Base-by-base conservation (phyloP, 2,113 vertebrate species). In the Psittacara wagleri region DNA sequence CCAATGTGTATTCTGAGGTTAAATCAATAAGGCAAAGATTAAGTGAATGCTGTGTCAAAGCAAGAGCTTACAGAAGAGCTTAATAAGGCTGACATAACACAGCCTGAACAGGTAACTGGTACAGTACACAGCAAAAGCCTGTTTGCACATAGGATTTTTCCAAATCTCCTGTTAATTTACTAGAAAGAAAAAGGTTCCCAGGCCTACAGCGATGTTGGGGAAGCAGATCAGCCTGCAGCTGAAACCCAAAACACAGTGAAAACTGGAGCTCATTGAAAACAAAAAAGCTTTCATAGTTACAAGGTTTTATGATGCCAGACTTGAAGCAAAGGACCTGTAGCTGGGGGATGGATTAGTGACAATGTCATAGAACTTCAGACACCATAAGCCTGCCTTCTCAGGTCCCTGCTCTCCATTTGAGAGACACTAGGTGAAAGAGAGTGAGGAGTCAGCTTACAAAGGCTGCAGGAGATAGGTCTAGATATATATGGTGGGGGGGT, bases 11-110 rank as follows among this genome's bases (percentile, higher is more conserved):
- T 84, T 95, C 93, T 84, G 54, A 79, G 76, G 88, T 83, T 68
- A 67, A 91, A 96, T 93, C 92, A 88, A 83, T 61, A 84, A 54
- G 69, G 69, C 33, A 51, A 94, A 79, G 94, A 67, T 82, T 41
- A 84, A 86, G 41, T 19, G 52, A 66, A 86, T 11, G 64, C 35
- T 86, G 66, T 59, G 66, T 63, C 80, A 70, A 73, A 88, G 76
- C 46, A 89, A 73, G 78, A 68, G 64, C 64, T 83, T 39, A 18
- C 64, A 82, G 63, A 25, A 46, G 61, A 80, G 64, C 72, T 93
- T 52, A 93, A 25, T 3, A 13, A 64, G 82, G 16, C 68, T 83
- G 84, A 64, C 48, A 55, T 13, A 46, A 67, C 24, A 17, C 62
- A 75, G 13, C 48, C 83, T n/a, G 31, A 78, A 7, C 43, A 48